A percentile compares a stretch with the other conserved stretches of the same genome.
phyloP scores from a whole-genome alignment of 2,888 invertebrate species.

The Drymonia ruficornis region DNA sequence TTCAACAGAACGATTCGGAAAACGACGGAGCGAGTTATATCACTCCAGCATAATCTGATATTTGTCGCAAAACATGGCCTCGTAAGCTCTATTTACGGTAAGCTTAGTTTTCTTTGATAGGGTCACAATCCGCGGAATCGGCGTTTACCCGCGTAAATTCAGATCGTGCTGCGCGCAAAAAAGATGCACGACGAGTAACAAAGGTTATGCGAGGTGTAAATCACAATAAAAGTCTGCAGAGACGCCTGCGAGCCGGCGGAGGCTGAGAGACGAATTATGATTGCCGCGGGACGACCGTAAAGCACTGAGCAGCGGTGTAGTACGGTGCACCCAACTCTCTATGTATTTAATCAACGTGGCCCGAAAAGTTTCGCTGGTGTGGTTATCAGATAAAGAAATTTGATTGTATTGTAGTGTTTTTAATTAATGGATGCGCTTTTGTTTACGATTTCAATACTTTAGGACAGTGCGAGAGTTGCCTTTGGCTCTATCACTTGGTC shows the following conservation, averaged over 20 bases:
- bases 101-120: constrained; percentile 15
- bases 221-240: constrained; percentile 80
- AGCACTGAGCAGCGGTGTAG: constrained; percentile 47
- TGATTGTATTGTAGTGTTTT: background rate
- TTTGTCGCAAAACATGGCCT: background rate
- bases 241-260: constrained; percentile 68
- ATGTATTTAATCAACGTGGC: constrained; percentile 41
- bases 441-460: no score
- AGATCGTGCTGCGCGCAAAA: constrained; percentile 44
- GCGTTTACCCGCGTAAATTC: constrained; percentile 47
- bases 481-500: no score
- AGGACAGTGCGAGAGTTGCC: no score
- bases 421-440: no score
- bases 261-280: constrained; percentile 69
- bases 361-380: background rate
- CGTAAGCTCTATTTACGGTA: constrained; percentile 2
- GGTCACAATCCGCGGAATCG: constrained; percentile 40
- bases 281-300: constrained; percentile 62
- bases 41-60: background rate
- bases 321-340: constrained; percentile 46
- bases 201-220: constrained; percentile 68
- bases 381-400: no score
- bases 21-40: background rate
- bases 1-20: background rate
- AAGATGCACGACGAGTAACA: constrained; percentile 46